phyloP scores from a whole-genome alignment of 2,113 vertebrate genomes.

The Mirounga angustirostris region DNA sequence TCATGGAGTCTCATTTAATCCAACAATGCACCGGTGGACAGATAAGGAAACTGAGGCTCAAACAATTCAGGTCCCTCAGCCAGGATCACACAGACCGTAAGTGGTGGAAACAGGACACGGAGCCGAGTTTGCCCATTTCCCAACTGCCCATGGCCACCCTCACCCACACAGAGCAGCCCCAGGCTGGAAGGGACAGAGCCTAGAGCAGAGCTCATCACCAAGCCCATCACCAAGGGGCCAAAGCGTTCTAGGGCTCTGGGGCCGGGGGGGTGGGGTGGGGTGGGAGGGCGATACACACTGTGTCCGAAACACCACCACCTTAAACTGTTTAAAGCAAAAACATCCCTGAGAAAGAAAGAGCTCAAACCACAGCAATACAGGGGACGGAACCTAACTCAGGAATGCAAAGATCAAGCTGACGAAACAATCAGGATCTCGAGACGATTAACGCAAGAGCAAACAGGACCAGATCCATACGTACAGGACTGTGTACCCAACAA shows the following conservation, averaged over 20 bases:
- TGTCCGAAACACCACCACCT: background rate
- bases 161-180: background rate
- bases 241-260: accelerated
- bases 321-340: background rate
- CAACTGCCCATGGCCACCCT: background rate
- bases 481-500: no score
- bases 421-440: background rate
- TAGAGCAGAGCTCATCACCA: background rate
- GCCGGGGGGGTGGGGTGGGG: no score
- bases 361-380: background rate
- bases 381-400: background rate
- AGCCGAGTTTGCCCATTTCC: background rate
- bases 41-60: background rate
- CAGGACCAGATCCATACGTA: accelerated
- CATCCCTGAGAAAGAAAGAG: background rate
- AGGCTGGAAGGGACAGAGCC: background rate
- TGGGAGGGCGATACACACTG: no score
- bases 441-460: background rate
- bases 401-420: background rate
- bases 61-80: background rate
- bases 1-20: accelerated
- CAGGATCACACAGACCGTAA: no score
- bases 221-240: background rate
- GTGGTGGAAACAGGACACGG: background rate
- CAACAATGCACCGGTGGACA: background rate